Evolutionary conservation across 2,797 vertebrate genomes (phyloP).

Genomic region (Gila robusta): DNA sequence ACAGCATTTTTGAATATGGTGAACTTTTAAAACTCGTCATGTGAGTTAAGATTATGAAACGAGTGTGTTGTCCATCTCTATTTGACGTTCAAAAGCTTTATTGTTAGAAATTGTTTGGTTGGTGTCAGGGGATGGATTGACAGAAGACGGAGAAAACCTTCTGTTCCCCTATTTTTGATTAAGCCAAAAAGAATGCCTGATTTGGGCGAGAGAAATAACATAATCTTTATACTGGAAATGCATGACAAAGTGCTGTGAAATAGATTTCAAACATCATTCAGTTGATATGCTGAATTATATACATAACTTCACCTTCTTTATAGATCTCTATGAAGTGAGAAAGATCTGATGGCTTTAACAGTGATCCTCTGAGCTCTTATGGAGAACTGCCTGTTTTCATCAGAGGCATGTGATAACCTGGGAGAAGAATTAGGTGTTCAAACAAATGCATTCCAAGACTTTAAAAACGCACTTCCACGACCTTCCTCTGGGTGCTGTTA

Average conservation of each 20-base stretch:
- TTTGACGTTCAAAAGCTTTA: constrained; percentile 4
- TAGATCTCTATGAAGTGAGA: background rate
- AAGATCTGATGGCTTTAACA: constrained; percentile 54
- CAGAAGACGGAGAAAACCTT: background rate
- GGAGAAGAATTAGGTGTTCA: constrained; percentile 28
- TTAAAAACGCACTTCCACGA: constrained; percentile 30
- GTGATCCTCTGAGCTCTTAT: constrained; percentile 18
- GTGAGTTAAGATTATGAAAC: constrained; percentile 36
- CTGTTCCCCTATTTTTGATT: constrained; percentile 21
- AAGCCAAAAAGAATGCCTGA: background rate
- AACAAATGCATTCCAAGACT: constrained; percentile 28
- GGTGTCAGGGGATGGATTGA: constrained; percentile 8
- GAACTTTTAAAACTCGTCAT: constrained; percentile 39
- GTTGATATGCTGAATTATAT: constrained; percentile 12
- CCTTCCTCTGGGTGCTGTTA: constrained; percentile 24
- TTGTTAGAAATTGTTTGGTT: constrained; percentile 1
- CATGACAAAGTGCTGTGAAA: background rate
- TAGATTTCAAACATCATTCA: background rate
- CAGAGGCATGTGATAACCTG: background rate
- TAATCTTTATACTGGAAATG: background rate
- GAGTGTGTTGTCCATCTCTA: background rate
- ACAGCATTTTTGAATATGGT: constrained; percentile 47
- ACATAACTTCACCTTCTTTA: constrained; percentile 6
- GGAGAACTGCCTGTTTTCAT: constrained; percentile 31
- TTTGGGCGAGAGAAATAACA: background rate